These are phyloP conservation scores for Hyphantria cunea DNA, from an alignment of 1,140 invertebrate genomes.

Conservation along the genomic window DNA sequence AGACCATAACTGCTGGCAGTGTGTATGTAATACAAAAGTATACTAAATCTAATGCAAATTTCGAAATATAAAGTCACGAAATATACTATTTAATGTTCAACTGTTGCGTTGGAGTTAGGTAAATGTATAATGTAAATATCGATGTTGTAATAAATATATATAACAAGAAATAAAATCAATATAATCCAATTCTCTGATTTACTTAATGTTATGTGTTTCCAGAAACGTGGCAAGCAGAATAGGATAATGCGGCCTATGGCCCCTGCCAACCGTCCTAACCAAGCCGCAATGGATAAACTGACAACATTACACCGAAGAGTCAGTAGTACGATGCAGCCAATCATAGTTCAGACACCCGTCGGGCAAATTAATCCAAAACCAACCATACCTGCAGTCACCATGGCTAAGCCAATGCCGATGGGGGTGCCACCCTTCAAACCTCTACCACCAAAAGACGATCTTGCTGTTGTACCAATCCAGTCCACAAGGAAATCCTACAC, in stretches of 20 bases:
- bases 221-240: constrained; percentile 78
- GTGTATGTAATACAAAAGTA: no score
- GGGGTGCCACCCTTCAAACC: constrained; percentile 89
- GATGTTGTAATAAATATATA: no score
- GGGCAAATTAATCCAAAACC: constrained; percentile 40
- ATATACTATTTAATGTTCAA: no score
- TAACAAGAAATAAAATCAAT: no score
- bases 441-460: constrained; percentile 84
- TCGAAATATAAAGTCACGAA: no score
- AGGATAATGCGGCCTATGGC: constrained; percentile 71
- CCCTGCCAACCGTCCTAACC: constrained; percentile 54
- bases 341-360: constrained; percentile 54
- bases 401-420: constrained; percentile 80
- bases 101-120: no score
- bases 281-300: constrained; percentile 69
- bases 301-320: constrained; percentile 58
- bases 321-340: constrained; percentile 66
- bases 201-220: constrained; percentile 42
- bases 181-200: no score
- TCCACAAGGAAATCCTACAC: constrained; percentile 62
- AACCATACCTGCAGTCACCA: constrained; percentile 62
- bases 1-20: no score
- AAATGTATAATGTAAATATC: no score
- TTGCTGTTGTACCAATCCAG: constrained; percentile 71
- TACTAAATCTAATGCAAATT: no score